Percentiles rank a stretch among this genome's conserved stretches.
These are phyloP conservation scores for Calyptomena viridis DNA, from an alignment of 2,113 vertebrate genomes.

Conservation along the genomic window DNA sequence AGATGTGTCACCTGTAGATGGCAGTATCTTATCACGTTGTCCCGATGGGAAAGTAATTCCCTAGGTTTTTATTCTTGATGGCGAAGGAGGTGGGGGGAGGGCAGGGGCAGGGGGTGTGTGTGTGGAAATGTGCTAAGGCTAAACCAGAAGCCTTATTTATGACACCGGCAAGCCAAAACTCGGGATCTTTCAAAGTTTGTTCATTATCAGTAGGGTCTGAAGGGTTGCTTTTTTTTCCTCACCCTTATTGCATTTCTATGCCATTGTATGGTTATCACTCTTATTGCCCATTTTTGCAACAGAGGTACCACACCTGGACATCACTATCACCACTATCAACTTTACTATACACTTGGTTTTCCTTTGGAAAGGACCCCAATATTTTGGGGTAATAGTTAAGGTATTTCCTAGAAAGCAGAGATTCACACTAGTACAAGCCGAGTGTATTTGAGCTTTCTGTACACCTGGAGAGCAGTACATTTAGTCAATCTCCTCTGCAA, in stretches of 20 bases:
- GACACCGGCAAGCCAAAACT: neutral
- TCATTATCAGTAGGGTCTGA: neutral
- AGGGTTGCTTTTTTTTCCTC: neutral
- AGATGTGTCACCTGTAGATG: neutral
- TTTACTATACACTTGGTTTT: neutral
- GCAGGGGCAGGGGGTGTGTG: rapidly evolving
- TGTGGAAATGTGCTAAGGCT: rapidly evolving
- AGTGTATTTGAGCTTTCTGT: neutral
- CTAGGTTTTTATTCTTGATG: neutral
- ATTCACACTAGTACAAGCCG: neutral
- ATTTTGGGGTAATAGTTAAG: neutral
- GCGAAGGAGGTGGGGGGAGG: too few relatives aligned
- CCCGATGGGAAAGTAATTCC: neutral
- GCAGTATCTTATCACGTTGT: neutral
- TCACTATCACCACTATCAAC: neutral
- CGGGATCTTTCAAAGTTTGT: rapidly evolving
- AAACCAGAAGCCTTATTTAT: neutral
- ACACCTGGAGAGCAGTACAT: neutral
- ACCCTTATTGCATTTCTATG: neutral
- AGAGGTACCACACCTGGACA: neutral
- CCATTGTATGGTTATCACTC: neutral
- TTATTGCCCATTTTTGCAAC: neutral
- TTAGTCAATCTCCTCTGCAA: neutral
- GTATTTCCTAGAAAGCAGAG: neutral
- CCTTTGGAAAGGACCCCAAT: neutral